Conservation (phyloP, 2,797 vertebrate species). For the Periparus ater region DNA sequence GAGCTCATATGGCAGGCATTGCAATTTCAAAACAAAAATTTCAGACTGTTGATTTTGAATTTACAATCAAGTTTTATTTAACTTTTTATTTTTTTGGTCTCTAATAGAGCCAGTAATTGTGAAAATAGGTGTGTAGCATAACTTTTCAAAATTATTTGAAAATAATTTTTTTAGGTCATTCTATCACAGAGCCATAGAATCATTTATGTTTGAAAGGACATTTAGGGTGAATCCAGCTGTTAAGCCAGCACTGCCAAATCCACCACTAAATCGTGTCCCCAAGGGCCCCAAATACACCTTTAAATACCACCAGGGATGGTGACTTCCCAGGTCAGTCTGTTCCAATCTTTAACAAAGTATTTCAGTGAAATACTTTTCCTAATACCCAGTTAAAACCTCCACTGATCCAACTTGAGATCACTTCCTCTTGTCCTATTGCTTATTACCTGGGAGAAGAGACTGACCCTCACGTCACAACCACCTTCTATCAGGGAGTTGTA, state of each 20-base stretch:
- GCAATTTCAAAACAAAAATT: neutral
- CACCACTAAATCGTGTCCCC: neutral
- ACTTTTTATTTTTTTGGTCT: neutral
- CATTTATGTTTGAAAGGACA: neutral
- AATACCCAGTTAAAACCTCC: neutral
- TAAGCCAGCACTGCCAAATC: neutral
- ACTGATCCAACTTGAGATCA: neutral
- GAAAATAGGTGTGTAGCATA: neutral
- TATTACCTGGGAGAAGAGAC: neutral
- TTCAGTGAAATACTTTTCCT: neutral
- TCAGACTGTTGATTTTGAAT: neutral
- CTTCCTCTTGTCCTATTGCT: neutral
- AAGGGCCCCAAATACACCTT: neutral
- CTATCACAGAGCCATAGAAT: neutral
- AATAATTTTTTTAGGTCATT: neutral
- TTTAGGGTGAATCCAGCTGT: neutral
- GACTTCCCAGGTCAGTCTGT: neutral
- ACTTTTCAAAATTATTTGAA: too few relatives aligned
- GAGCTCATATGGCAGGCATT: neutral
- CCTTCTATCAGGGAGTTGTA: neutral
- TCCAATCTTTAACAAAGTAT: neutral
- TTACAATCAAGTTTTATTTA: neutral
- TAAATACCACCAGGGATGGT: too few relatives aligned
- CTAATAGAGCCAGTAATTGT: neutral
- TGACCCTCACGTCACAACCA: fast-evolving